Percentiles rank a stretch among this genome's conserved stretches.
These are phyloP conservation scores for Elephas maximus DNA, from an alignment of 2,113 vertebrate genomes.

Conservation along the genomic window DNA sequence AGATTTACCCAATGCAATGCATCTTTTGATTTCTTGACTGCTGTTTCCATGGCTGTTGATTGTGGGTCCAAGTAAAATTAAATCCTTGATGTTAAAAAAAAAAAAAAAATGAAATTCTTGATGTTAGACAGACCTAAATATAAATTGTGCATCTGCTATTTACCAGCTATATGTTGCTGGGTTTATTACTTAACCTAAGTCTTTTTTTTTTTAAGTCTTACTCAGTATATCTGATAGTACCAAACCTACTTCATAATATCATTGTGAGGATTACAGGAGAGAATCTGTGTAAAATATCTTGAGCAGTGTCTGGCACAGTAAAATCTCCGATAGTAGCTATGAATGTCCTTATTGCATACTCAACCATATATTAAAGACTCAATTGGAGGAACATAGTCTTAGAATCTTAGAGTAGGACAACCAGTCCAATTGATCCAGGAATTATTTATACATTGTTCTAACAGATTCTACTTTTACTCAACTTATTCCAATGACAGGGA, in stretches of 20 bases:
- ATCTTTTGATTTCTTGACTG: too few species aligned
- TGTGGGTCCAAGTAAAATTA: too few species aligned
- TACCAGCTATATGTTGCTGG: neutral
- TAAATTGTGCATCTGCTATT: neutral
- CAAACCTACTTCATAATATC: conserved; percentile 4
- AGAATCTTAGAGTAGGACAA: conserved; percentile 19
- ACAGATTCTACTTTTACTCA: conserved; percentile 10
- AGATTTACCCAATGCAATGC: too few species aligned
- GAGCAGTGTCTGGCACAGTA: neutral
- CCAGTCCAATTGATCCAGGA: neutral
- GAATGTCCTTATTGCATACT: neutral
- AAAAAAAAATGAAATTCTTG: neutral
- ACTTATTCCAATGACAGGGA: neutral
- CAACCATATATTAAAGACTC: conserved; percentile 30
- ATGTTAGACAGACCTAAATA: conserved; percentile 37
- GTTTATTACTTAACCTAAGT: neutral
- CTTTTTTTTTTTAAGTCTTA: neutral
- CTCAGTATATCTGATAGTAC: neutral
- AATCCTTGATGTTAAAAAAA: too few species aligned
- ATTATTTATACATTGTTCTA: neutral
- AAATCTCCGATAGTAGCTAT: neutral
- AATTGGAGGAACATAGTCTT: neutral
- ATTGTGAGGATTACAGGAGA: conserved; percentile 10
- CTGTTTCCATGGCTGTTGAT: too few species aligned
- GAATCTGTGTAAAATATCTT: conserved; percentile 8